These are phyloP conservation scores for Archaeoteleia sp. DNA, from an alignment of 2,888 invertebrate genomes.

Conservation along the genomic window DNA sequence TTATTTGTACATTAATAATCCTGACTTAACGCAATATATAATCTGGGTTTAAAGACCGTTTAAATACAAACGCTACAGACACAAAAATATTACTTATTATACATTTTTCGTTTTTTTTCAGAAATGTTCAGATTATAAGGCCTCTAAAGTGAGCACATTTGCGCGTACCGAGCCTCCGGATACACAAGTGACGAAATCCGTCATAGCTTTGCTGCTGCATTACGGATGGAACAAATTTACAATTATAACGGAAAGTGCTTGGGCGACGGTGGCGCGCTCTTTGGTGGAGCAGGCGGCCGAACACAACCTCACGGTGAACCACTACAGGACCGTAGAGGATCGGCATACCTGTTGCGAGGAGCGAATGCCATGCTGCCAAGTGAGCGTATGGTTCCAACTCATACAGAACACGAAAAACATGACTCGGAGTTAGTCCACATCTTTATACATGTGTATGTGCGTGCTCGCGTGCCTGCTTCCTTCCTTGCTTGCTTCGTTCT, in stretches of 20 bases:
- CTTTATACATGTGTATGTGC: constrained; percentile 51
- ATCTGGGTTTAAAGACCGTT: too few relatives aligned
- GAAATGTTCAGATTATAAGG: constrained; percentile 96
- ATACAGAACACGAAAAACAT: constrained; percentile 89
- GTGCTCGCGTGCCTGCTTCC: constrained; percentile 46
- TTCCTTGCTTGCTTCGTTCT: constrained; percentile 22
- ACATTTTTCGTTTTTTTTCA: constrained; percentile 75
- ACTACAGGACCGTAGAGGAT: constrained; percentile 83
- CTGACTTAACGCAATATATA: too few relatives aligned
- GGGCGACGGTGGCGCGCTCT: constrained; percentile 88
- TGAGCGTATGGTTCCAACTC: constrained; percentile 88
- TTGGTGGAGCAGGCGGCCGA: constrained; percentile 85
- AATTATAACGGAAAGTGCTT: constrained; percentile 88
- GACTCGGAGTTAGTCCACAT: constrained; percentile 82
- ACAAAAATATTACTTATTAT: background rate
- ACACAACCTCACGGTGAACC: constrained; percentile 90
- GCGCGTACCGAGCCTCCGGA: constrained; percentile 96
- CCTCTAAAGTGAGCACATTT: constrained; percentile 91
- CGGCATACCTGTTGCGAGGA: constrained; percentile 86
- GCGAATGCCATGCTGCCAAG: constrained; percentile 84
- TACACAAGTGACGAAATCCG: constrained; percentile 95
- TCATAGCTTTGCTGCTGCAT: constrained; percentile 91
- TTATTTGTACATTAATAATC: too few relatives aligned
- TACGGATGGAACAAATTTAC: constrained; percentile 97
- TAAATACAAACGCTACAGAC: too few relatives aligned